These are phyloP conservation scores for Syngnathus acus DNA, from an alignment of 2,797 vertebrate genomes.

Conservation along the genomic window DNA sequence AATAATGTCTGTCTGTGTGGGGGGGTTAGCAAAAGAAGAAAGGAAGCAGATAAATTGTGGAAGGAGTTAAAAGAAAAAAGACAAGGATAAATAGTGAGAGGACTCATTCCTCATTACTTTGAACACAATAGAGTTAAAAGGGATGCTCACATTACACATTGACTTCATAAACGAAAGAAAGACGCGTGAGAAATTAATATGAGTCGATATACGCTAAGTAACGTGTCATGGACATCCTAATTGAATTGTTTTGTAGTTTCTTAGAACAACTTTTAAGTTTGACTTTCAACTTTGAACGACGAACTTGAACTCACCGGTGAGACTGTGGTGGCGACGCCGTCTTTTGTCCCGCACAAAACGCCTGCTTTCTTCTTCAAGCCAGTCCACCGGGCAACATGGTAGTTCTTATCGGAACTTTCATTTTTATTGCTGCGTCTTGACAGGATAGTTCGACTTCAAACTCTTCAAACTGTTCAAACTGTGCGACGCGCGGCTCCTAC, in stretches of 20 bases:
- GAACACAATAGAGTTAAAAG: not conserved
- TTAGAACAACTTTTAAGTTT: not conserved
- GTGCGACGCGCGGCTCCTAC: slow-evolving; percentile 31
- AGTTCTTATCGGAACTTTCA: slow-evolving; percentile 27
- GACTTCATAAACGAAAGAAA: not conserved
- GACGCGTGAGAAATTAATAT: not conserved
- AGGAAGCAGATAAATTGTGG: slow-evolving; percentile 52
- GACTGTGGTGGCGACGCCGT: not conserved
- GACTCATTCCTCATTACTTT: slow-evolving; percentile 11
- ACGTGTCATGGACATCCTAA: not conserved
- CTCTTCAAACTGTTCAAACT: slow-evolving; percentile 78
- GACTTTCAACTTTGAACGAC: not conserved
- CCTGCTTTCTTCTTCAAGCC: not conserved
- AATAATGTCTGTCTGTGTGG: slow-evolving; percentile 1
- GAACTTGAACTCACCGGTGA: not conserved
- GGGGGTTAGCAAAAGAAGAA: slow-evolving; percentile 19
- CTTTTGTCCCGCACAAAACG: not conserved
- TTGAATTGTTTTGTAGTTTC: not conserved
- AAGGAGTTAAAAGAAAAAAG: slow-evolving; percentile 53
- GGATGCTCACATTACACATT: not conserved
- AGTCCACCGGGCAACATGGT: slow-evolving; percentile 19
- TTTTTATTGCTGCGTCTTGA: slow-evolving; percentile 47
- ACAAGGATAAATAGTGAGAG: slow-evolving; percentile 53
- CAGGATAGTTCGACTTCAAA: slow-evolving; percentile 65
- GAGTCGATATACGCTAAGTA: not conserved